Evolutionary conservation across 2,113 vertebrate species (phyloP), one percentile per base, ranked within the genome.

Genomic region (Leptosomus discolor): DNA sequence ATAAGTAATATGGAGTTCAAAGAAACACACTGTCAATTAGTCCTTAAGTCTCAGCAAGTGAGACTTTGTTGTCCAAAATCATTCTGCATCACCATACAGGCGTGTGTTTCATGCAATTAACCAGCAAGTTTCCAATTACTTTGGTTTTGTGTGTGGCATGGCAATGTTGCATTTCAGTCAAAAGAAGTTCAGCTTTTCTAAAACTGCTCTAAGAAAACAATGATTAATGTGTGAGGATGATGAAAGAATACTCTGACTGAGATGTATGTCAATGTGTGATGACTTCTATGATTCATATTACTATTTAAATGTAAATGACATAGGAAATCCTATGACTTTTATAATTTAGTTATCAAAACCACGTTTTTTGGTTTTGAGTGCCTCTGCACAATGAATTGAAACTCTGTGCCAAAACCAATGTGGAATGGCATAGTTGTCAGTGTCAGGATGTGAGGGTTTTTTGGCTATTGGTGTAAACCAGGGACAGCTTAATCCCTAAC

Each of bases 221-320:
- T 45, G 4, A 68, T 71, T 82, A 32, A 80, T 78, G 12, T 69
- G 15, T 92, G 48, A 36, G 53, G 71, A 41, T 74, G 51, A 83
- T 48, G 79, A 74, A 92, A 93, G 63, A 73, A 70, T 22, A 13
- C 36, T 69, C 20, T 65, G 57, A 70, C 43, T 92, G 36, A 63
- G 77, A 92, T 68, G 61, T 88, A 67, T 73, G 58, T 74, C 45
- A 78, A 79, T 16, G 27, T 84, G 76, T 64, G 64, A 90, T 92
- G 88, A 84, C 32, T 83, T 88, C 29, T 39, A 0, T 78, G 48
- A 57, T 65, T 91, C 68, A 30, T 75, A 90, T 86, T 94, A 34
- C 41, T 80, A 22, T 80, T 93, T 57, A 79, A 90, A 95, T 96
- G 48, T 43, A 95, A 93, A 92, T 90, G 27, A 41, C 20, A 36